Base-by-base conservation (phyloP, 1,140 invertebrate genomes). In the Apis florea region DNA sequence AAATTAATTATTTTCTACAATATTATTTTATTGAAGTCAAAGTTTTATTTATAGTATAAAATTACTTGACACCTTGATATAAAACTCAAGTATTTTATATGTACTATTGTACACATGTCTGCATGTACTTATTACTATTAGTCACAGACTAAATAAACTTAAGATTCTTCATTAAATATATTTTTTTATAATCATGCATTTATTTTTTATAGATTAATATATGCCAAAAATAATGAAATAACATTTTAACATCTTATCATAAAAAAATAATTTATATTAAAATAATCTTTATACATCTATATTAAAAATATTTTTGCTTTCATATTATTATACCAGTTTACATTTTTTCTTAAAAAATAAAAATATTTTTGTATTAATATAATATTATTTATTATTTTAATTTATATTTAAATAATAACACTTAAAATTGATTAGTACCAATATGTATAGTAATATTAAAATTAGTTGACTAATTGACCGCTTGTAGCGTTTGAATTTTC, bases 31-130 rank as follows among this genome's bases (percentile, higher is more conserved):
- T 53, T 40, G 24, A 59, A n/a, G 63, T 40, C 12, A 49, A 40
- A 67, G 11, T 76, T 56, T 82, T 69, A 69, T 82, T 82, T 69
- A 61, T 31, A 69, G 17, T 49, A 40, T 40, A 64, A 77, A 56
- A 82, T 77, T 64, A n/a, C 54, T 78, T 69, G 66, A 82, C 80
- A 73, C 79, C 64, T 73, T 40, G 49, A 76, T 69, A 63, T 17
- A 59, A 59, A 59, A 69, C 31, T 75, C 10, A 47, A 54, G 17
- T 53, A 47, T 49, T 19, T 59, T 63, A 64, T 26, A 58, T 51
- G 13, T 13, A 31, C 49, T 58, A n/a, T 47, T 56, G 9, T 13
- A 63, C 3, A 19, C 47, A 21, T 40, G 8, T 31, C 5, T 59
- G 15, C n/a, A n/a, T 40, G 54, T 11, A 47, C 58, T n/a, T 10